A percentile compares a stretch with the other conserved stretches of the same genome.
phyloP scores from a whole-genome alignment of 2,888 invertebrate species.

The Neoitamus cyanurus region DNA sequence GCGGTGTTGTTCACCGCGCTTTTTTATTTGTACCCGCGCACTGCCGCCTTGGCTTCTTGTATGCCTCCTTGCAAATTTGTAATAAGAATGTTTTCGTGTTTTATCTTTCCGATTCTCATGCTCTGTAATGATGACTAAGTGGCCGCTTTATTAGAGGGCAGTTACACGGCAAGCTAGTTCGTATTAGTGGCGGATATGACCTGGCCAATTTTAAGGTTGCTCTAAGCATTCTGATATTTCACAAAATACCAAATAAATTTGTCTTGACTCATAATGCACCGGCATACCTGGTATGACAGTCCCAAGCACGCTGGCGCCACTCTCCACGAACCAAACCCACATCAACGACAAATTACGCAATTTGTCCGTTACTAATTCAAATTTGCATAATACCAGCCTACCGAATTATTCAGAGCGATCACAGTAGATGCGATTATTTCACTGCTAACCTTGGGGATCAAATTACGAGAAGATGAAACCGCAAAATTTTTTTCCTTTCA shows the following conservation, averaged over 20 bases:
- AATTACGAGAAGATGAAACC: slow-evolving; percentile 15
- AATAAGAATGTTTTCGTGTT: slow-evolving; percentile 33
- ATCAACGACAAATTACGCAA: not conserved
- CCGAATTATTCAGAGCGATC: not conserved
- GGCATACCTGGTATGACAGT: not conserved
- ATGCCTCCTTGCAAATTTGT: slow-evolving; percentile 22
- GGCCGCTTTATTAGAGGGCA: not conserved
- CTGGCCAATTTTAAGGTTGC: not conserved
- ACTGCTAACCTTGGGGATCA: slow-evolving; percentile 6
- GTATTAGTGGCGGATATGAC: not conserved
- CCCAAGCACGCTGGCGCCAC: not conserved
- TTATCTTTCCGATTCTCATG: slow-evolving; percentile 13
- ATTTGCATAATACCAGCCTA: not conserved
- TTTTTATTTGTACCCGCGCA: not conserved
- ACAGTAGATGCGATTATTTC: not conserved
- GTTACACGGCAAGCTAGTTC: not conserved
- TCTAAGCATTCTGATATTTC: not conserved
- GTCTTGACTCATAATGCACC: not conserved
- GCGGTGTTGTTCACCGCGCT: not conserved
- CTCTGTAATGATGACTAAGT: slow-evolving; percentile 17
- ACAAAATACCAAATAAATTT: not conserved
- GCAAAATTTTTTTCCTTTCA: not conserved
- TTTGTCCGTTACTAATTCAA: not conserved
- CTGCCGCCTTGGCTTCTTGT: not conserved
- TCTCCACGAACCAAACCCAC: not conserved